Base-by-base conservation (phyloP, 2,888 invertebrate species). In the Dyspetes luteomarginatus region DNA sequence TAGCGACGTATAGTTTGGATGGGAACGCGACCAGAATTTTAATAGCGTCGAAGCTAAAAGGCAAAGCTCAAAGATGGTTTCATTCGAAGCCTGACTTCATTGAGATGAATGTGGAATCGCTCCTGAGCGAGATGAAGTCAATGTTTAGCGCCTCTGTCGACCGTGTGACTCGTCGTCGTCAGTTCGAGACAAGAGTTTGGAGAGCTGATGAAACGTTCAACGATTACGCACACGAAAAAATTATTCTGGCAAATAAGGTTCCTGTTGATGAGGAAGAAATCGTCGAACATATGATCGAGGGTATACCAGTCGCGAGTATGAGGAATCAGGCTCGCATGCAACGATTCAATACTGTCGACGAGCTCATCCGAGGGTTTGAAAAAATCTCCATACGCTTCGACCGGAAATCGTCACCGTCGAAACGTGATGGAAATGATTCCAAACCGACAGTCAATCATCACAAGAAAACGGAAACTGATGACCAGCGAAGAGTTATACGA, bases 171-270 rank as follows among this genome's bases (percentile, higher is more conserved):
- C 56, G 73, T 24, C 67, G 82, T 0, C 68, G 73, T 7, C 65
- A 73, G 36, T 85, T 83, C 22, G 83, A 82, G 22, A 15, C 71
- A 0, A 30, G 82, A 7, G 22, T 9, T 9, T 85, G 83, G 84
- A 64, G 64, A n/a, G 7, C 28, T 5, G 28, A 22, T 3, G 83
- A 83, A 45, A 71, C 78, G 0, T 85, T 82, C 48, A 75, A 68
- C 28, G 84, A 84, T 26, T 84, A 85, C 56, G 72, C 28, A 28
- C 76, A 84, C 17, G 82, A 81, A 41, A 84, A 85, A 67, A 71
- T 81, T 4, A 78, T 81, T 9, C 43, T 84, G 43, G 82, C 78
- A 2, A 85, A 84, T 58, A 52, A 69, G 4, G 68, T 82, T 15
- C 81, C 82, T 0, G 65, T 83, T 12, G 67, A 60, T 1, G 69